Conservation (phyloP, 2,888 invertebrate genomes). For the Frankliniella fusca region DNA sequence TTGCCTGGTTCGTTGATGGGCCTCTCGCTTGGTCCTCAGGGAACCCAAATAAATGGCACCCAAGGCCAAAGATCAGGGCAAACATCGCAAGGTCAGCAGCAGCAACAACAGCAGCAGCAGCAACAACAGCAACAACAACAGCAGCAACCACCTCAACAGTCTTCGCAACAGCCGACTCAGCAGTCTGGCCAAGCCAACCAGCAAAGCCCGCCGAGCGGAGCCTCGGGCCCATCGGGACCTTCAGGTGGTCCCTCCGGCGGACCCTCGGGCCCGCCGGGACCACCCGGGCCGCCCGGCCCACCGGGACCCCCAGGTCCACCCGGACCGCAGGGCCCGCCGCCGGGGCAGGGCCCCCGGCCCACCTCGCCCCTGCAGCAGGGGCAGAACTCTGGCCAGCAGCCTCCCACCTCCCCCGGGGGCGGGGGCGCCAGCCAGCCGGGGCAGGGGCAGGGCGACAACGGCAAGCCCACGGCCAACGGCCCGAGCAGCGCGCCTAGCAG, state of each 20-base stretch:
- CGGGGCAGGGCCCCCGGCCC: background rate
- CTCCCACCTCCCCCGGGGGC: background rate
- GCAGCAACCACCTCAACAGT: conserved; percentile 36
- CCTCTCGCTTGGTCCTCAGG: background rate
- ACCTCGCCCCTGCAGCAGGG: background rate
- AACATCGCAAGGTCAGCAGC: conserved; percentile 42
- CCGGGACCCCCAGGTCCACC: conserved; percentile 35
- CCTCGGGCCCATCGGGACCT: background rate
- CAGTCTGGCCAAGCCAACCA: background rate
- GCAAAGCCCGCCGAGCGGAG: background rate
- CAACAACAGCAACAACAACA: conserved; percentile 40
- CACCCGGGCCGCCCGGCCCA: conserved; percentile 33
- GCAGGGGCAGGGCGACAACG: background rate
- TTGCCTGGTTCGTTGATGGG: background rate
- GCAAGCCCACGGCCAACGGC: conserved; percentile 10
- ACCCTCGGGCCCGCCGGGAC: conserved; percentile 29
- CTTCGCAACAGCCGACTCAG: conserved; percentile 34
- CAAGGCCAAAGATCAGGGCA: background rate
- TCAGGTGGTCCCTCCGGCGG: background rate
- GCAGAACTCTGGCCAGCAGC: background rate
- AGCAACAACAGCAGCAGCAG: conserved; percentile 44
- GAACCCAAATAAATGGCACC: background rate
- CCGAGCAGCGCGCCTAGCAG: background rate
- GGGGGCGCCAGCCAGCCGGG: background rate
- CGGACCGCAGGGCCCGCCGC: background rate